Evolutionary conservation across 2,113 vertebrate genomes (phyloP).

Genomic region (Alethe diademata): DNA sequence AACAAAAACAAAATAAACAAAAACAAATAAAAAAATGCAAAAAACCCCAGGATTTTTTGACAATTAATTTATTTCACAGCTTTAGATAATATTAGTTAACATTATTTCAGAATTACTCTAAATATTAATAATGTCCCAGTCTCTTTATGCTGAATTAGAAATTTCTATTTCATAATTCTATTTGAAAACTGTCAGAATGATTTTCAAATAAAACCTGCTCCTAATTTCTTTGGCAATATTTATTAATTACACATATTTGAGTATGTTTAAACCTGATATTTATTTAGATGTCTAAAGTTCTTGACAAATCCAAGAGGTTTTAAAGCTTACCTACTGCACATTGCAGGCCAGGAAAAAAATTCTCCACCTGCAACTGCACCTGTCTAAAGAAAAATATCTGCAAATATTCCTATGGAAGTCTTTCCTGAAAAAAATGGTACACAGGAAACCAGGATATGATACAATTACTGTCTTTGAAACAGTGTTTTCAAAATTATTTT

Average conservation of each 20-base stretch:
- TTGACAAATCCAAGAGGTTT: background rate
- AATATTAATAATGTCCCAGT: background rate
- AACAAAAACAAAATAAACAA: no score
- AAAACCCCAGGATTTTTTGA: background rate
- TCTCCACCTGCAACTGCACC: rapidly evolving
- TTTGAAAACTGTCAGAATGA: background rate
- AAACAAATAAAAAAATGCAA: no score
- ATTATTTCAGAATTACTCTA: background rate
- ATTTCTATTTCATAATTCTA: background rate
- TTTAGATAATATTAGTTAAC: background rate
- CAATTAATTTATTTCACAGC: background rate
- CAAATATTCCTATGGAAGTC: background rate
- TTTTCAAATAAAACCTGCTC: rapidly evolving
- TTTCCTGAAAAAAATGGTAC: background rate
- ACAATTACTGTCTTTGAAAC: rapidly evolving
- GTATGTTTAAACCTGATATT: background rate
- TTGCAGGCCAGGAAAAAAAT: background rate
- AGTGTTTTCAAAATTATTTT: background rate
- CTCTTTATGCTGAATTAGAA: background rate
- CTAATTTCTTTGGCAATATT: background rate
- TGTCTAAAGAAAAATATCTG: background rate
- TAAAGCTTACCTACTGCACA: background rate
- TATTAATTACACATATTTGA: background rate
- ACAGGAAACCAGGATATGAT: background rate
- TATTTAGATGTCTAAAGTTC: background rate